Evolutionary conservation across 2,888 invertebrate species (phyloP).

Genomic region (Lasioglossum marginatum): DNA sequence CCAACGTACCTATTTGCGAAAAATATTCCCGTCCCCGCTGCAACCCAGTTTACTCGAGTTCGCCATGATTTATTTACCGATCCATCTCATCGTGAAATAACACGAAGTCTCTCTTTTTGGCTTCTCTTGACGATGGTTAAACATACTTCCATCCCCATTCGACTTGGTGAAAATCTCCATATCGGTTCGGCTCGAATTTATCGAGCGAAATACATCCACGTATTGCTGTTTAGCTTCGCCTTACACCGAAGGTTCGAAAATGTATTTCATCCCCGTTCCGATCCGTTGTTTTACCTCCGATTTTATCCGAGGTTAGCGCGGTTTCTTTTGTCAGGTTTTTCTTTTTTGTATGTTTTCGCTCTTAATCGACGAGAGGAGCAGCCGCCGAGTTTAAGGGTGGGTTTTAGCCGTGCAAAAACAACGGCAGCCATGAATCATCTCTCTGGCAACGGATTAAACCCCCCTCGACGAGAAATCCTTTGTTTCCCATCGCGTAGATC

Average conservation of each 20-base stretch:
- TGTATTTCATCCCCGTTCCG: background rate
- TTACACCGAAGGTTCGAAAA: background rate
- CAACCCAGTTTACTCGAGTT: background rate
- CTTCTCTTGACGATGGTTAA: background rate
- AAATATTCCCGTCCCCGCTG: background rate
- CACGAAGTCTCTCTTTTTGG: background rate
- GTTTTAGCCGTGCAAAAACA: background rate
- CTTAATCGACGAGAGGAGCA: background rate
- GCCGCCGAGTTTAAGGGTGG: background rate
- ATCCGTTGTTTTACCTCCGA: background rate
- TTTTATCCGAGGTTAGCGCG: background rate
- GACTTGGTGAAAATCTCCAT: background rate
- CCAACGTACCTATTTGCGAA: background rate
- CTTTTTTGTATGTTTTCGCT: background rate
- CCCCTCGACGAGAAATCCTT: background rate
- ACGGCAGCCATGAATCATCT: constrained; percentile 5
- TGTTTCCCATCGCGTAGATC: background rate
- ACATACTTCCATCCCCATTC: background rate
- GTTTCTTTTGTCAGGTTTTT: background rate
- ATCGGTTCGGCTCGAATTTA: background rate
- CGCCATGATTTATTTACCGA: background rate
- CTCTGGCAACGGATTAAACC: background rate
- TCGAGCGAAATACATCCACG: background rate
- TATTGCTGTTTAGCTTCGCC: background rate
- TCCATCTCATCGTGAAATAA: background rate